Conservation (phyloP, 2,888 invertebrate genomes). For the Alloplasta piceator region DNA sequence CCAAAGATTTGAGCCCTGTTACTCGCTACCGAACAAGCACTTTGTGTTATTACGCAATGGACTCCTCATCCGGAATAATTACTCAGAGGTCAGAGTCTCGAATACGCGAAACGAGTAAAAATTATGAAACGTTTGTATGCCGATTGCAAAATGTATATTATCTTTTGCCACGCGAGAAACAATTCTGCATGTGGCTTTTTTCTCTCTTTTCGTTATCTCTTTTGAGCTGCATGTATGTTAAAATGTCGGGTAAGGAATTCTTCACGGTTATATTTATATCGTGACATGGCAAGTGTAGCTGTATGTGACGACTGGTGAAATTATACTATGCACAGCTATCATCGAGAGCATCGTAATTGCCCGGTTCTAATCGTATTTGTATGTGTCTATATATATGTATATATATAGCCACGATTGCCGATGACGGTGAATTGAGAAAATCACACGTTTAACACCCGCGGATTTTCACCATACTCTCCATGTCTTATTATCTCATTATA, state of each 20-base stretch:
- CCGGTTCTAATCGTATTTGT: conserved; percentile 12
- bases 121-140: conserved; percentile 36
- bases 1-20: no score
- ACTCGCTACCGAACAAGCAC: no score
- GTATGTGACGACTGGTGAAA: conserved; percentile 43
- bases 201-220: not conserved
- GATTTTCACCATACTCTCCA: conserved; percentile 18
- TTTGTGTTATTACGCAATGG: not conserved
- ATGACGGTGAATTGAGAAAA: conserved; percentile 52
- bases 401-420: conserved; percentile 2
- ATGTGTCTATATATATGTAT: not conserved
- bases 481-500: conserved; percentile 11
- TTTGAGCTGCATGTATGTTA: not conserved
- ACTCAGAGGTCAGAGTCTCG: conserved; percentile 10
- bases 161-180: conserved; percentile 30
- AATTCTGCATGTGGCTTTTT: conserved; percentile 22
- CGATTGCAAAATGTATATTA: conserved; percentile 46
- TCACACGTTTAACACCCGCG: conserved; percentile 14
- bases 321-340: conserved; percentile 51
- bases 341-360: conserved; percentile 57
- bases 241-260: conserved; percentile 1
- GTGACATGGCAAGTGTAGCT: conserved; percentile 20
- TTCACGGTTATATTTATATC: conserved; percentile 6
- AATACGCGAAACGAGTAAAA: conserved; percentile 12
- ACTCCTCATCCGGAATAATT: conserved; percentile 41